phyloP scores from a whole-genome alignment of 1,140 invertebrate species.

The Sarcophaga peregrina region DNA sequence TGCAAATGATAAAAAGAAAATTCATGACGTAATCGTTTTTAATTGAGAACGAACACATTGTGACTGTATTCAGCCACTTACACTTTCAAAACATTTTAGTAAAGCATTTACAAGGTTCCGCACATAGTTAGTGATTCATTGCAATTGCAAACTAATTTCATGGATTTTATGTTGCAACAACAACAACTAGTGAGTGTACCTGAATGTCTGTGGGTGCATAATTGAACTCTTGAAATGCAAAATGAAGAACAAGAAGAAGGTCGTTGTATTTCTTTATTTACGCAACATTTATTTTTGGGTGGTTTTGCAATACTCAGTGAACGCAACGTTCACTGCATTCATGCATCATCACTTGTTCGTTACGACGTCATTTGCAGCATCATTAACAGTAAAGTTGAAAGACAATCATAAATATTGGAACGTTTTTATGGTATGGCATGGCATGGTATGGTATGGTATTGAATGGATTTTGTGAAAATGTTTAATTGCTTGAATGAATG shows the following conservation, averaged over 20 bases:
- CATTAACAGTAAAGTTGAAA: too few relatives aligned
- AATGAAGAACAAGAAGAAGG: conserved; percentile 11
- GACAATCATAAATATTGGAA: too few relatives aligned
- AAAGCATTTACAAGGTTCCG: neutral
- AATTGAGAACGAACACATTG: too few relatives aligned
- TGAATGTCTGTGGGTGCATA: too few relatives aligned
- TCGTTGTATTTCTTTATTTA: conserved; percentile 35
- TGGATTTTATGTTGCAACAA: neutral
- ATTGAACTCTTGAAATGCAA: too few relatives aligned
- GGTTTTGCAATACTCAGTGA: neutral
- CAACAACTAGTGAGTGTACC: too few relatives aligned
- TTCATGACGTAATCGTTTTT: too few relatives aligned
- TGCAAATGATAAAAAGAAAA: too few relatives aligned
- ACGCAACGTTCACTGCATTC: neutral
- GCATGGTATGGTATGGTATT: too few relatives aligned
- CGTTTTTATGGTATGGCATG: neutral
- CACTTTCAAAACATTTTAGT: too few relatives aligned
- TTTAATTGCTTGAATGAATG: neutral
- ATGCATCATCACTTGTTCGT: neutral
- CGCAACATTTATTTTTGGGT: conserved; percentile 6
- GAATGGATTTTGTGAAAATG: neutral
- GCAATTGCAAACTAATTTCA: neutral
- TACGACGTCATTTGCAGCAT: neutral
- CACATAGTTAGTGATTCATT: neutral
- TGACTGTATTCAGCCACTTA: too few relatives aligned